Percentiles rank a stretch among this genome's conserved stretches.
phyloP scores from a whole-genome alignment of 2,888 invertebrate species.

The Philhelius pedissequus region DNA sequence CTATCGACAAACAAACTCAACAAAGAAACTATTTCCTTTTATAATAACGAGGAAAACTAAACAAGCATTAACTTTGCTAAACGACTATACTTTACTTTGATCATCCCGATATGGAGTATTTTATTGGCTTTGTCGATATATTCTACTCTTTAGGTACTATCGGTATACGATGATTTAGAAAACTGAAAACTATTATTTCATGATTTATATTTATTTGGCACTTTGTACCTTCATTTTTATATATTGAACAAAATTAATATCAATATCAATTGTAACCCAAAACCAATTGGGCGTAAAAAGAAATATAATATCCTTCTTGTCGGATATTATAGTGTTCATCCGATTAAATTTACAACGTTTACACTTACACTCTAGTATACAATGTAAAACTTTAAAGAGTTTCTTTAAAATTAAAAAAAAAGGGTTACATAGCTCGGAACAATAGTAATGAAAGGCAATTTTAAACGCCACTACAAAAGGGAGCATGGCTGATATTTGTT shows the following conservation, averaged over 20 bases:
- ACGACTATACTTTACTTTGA: conserved; percentile 28
- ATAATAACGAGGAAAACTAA: background rate
- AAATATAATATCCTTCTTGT: conserved; percentile 3
- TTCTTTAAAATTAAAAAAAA: conserved; percentile 18
- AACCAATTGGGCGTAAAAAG: conserved; percentile 60
- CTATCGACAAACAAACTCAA: conserved; percentile 33
- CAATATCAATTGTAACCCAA: conserved; percentile 58
- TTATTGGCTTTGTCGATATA: background rate
- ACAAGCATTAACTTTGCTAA: background rate
- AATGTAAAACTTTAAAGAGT: conserved; percentile 11
- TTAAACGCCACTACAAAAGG: conserved; percentile 78
- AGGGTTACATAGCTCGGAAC: conserved; percentile 48
- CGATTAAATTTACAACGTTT: conserved; percentile 62
- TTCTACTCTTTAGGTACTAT: no score
- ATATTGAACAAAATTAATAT: conserved; percentile 55
- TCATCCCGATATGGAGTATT: conserved; percentile 8
- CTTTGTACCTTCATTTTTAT: conserved; percentile 3
- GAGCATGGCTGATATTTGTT: conserved; percentile 72
- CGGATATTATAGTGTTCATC: conserved; percentile 58
- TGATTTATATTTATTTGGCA: conserved; percentile 15
- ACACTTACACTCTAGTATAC: background rate
- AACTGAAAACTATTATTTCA: background rate
- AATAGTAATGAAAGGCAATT: conserved; percentile 77
- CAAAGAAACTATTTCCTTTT: background rate
- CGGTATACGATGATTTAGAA: background rate